phyloP scores from a whole-genome alignment of 2,888 invertebrate genomes.

The Cybosia mesomella region DNA sequence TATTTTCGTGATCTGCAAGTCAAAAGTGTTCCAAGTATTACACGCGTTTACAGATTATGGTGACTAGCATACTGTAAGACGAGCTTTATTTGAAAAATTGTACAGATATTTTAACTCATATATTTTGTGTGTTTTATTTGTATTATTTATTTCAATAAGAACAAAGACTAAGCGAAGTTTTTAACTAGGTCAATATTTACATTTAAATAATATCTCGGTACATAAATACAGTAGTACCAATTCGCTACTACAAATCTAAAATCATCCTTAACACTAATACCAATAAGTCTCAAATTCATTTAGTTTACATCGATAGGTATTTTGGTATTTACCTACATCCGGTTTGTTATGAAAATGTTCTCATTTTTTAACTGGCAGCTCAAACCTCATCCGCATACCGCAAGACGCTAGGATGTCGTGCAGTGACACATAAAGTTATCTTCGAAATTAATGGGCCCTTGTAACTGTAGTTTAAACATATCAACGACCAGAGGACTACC shows the following conservation, averaged over 20 bases:
- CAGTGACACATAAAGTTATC: not conserved
- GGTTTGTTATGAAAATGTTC: not conserved
- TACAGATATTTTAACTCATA: no score
- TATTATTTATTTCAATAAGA: not conserved
- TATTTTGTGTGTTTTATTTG: not conserved
- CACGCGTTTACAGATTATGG: no score
- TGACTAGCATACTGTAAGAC: no score
- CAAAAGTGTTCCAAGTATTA: no score
- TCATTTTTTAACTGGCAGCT: not conserved
- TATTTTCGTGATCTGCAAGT: no score
- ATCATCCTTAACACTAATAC: not conserved
- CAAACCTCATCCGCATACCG: not conserved
- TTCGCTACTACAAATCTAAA: not conserved
- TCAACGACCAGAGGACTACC: no score
- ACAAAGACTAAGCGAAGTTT: not conserved
- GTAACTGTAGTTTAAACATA: no score
- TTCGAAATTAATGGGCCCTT: no score
- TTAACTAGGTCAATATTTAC: constrained; percentile 1
- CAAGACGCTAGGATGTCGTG: not conserved
- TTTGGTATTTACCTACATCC: not conserved
- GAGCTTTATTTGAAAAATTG: no score
- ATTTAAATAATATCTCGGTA: not conserved
- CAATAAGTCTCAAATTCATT: not conserved
- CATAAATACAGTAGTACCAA: not conserved
- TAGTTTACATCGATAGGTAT: not conserved